These are phyloP conservation scores for Pseudanteris insignis DNA, from an alignment of 2,888 invertebrate genomes.

Conservation along the genomic window DNA sequence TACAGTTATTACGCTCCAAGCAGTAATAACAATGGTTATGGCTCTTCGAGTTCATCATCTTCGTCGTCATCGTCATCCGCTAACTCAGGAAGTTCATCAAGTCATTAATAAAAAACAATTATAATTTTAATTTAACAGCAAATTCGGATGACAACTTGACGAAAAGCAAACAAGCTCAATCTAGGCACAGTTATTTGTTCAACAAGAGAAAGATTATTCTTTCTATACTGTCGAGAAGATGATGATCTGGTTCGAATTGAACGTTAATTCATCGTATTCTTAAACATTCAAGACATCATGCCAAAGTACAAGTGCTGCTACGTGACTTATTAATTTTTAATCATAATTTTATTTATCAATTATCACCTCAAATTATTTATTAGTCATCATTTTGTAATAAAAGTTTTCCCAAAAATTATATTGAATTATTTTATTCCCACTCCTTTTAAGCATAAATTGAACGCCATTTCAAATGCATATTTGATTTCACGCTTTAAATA, in stretches of 20 bases:
- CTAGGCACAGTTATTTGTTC: slow-evolving; percentile 3
- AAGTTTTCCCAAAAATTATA: slow-evolving; percentile 45
- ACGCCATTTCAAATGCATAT: background rate
- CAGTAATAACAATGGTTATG: slow-evolving; percentile 76
- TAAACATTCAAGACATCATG: slow-evolving; percentile 4
- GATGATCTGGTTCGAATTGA: too few species aligned
- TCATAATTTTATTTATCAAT: slow-evolving; percentile 53
- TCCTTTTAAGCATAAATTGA: background rate
- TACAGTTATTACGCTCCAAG: slow-evolving; percentile 68
- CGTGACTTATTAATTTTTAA: slow-evolving; percentile 19
- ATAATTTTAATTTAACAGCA: slow-evolving; percentile 1
- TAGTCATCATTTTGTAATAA: slow-evolving; percentile 57
- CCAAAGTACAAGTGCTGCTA: slow-evolving; percentile 35
- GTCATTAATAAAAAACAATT: slow-evolving; percentile 37
- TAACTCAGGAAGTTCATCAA: slow-evolving; percentile 57
- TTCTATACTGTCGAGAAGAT: too few species aligned
- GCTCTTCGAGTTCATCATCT: slow-evolving; percentile 75
- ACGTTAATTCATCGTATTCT: too few species aligned
- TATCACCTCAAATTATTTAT: slow-evolving; percentile 55
- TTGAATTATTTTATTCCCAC: background rate
- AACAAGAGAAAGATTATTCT: slow-evolving; percentile 3
- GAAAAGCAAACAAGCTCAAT: background rate
- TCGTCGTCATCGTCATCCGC: slow-evolving; percentile 70
- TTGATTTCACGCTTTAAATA: too few species aligned
- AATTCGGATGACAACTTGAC: background rate